Percentiles rank a stretch among this genome's conserved stretches.
Conservation (phyloP, 2,888 invertebrate genomes). For the Aphidius colemani region DNA sequence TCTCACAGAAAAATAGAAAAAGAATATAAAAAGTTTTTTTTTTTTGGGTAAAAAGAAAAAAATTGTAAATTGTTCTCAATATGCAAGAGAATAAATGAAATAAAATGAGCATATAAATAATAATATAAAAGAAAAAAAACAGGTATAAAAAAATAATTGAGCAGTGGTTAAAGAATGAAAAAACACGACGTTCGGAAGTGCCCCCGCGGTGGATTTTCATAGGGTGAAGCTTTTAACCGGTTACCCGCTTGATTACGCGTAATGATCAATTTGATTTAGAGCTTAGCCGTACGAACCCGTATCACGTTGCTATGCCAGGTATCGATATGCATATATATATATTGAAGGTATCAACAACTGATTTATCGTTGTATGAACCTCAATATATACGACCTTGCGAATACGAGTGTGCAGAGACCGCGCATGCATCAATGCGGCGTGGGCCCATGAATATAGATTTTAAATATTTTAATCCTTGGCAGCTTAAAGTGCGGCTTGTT, state of each 20-base stretch:
- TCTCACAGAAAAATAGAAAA: slow-evolving; percentile 33
- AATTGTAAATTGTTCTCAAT: background rate
- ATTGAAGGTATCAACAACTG: slow-evolving; percentile 23
- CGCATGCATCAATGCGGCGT: background rate
- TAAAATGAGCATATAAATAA: slow-evolving; percentile 18
- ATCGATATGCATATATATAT: slow-evolving; percentile 19
- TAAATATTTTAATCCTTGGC: slow-evolving; percentile 17
- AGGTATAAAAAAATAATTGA: slow-evolving; percentile 28
- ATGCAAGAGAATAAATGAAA: slow-evolving; percentile 11
- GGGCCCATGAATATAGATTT: background rate
- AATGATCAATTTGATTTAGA: slow-evolving; percentile 56
- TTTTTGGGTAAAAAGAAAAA: background rate
- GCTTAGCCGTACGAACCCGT: slow-evolving; percentile 38
- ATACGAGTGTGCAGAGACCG: slow-evolving; percentile 4
- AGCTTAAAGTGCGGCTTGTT: slow-evolving; percentile 21
- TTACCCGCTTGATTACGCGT: slow-evolving; percentile 55
- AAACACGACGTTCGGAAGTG: slow-evolving; percentile 29
- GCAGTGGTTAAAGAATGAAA: no score
- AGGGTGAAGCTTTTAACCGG: slow-evolving; percentile 39
- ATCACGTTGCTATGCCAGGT: slow-evolving; percentile 48
- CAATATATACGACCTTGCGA: slow-evolving; percentile 22
- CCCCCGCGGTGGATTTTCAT: slow-evolving; percentile 26
- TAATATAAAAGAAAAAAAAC: background rate
- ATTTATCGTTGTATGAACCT: slow-evolving; percentile 38
- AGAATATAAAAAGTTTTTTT: background rate